phyloP scores from a whole-genome alignment of 2,888 invertebrate species.

The Diaphora mendica region DNA sequence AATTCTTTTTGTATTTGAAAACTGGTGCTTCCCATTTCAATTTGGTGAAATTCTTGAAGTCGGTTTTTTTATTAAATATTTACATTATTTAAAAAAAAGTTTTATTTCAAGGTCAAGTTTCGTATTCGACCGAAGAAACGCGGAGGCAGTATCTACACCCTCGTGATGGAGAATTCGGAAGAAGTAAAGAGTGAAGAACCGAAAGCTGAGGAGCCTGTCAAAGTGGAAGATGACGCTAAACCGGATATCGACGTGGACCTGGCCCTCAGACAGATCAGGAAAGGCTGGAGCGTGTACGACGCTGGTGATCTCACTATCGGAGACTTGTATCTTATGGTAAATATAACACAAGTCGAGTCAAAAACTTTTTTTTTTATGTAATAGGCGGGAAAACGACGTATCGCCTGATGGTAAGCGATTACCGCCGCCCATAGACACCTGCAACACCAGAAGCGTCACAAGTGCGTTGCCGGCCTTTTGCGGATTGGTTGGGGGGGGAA shows the following conservation, averaged over 20 bases:
- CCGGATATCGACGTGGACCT: conserved; percentile 72
- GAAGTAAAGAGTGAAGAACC: conserved; percentile 49
- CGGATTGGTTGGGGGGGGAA: too few species aligned
- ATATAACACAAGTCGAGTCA: conserved; percentile 30
- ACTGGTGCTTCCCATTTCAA: too few species aligned
- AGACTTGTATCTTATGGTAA: conserved; percentile 95
- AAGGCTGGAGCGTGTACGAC: conserved; percentile 93
- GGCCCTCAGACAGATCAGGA: conserved; percentile 79
- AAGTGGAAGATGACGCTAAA: conserved; percentile 51
- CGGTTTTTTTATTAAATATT: too few species aligned
- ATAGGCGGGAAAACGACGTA: too few species aligned
- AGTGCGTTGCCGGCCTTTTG: too few species aligned
- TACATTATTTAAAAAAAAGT: too few species aligned
- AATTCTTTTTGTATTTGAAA: too few species aligned
- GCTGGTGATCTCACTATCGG: conserved; percentile 94
- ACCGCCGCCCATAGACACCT: too few species aligned
- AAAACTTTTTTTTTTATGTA: too few species aligned
- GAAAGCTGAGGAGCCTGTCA: conserved; percentile 53
- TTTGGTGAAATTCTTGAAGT: too few species aligned
- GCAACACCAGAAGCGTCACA: too few species aligned
- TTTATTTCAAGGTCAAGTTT: conserved; percentile 72
- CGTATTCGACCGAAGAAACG: conserved; percentile 78
- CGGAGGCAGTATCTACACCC: conserved; percentile 74
- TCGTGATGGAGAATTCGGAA: conserved; percentile 66
- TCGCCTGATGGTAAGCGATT: too few species aligned